These are phyloP conservation scores for Caenorhabditis sp. DNA, from an alignment of 2,888 invertebrate genomes.

Conservation along the genomic window DNA sequence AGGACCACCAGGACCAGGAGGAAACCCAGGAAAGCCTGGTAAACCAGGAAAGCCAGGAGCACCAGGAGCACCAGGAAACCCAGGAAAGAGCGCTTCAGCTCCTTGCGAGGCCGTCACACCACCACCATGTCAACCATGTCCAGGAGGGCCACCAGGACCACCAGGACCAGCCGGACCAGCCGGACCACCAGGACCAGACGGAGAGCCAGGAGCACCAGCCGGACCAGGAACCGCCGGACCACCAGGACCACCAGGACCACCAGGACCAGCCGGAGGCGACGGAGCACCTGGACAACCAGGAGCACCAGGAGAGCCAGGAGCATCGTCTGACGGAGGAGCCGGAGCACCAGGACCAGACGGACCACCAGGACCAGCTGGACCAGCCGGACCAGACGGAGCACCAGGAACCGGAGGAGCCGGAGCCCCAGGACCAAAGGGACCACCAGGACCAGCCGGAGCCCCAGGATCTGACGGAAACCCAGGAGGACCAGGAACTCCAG, in stretches of 20 bases:
- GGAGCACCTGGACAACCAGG: slow-evolving; percentile 47
- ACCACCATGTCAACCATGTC: slow-evolving; percentile 51
- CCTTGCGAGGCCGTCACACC: slow-evolving; percentile 51
- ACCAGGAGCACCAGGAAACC: slow-evolving; percentile 53
- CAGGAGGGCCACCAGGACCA: slow-evolving; percentile 51
- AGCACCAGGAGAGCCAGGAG: slow-evolving; percentile 46
- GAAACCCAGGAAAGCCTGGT: slow-evolving; percentile 49
- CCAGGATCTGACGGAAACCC: slow-evolving; percentile 37
- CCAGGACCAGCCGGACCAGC: slow-evolving; percentile 46
- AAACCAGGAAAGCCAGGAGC: slow-evolving; percentile 51
- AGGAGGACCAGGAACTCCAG: slow-evolving; percentile 39
- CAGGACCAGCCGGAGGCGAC: slow-evolving; percentile 48
- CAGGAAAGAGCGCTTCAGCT: slow-evolving; percentile 43
- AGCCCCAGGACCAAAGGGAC: slow-evolving; percentile 45
- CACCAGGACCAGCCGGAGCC: slow-evolving; percentile 39
- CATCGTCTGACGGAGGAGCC: slow-evolving; percentile 32
- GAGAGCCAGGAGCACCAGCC: slow-evolving; percentile 45
- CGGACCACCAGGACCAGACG: slow-evolving; percentile 46
- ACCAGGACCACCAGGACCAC: slow-evolving; percentile 44
- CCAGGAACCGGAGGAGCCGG: slow-evolving; percentile 48
- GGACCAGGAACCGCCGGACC: slow-evolving; percentile 40
- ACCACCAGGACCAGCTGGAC: slow-evolving; percentile 49
- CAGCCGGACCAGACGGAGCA: slow-evolving; percentile 54
- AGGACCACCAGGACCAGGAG: slow-evolving; percentile 51
- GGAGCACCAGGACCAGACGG: slow-evolving; percentile 50